Evolutionary conservation across 2,888 invertebrate genomes (phyloP), one percentile per base, ranked within the genome.

Genomic region (Synanthedon vespiformis): DNA sequence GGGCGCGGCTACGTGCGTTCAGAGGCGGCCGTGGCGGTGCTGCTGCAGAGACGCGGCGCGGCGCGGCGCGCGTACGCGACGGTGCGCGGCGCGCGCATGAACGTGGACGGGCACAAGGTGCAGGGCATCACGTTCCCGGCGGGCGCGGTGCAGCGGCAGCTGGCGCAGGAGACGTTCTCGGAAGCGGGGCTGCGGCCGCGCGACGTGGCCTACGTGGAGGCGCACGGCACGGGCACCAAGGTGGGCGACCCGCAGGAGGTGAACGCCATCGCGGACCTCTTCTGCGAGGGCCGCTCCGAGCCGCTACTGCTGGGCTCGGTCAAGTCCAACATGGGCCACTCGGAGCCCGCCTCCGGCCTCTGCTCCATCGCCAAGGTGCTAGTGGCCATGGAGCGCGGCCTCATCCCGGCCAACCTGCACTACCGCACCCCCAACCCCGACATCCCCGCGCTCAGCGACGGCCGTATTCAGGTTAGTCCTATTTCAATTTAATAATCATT

Each of bases 311-410:
- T 99, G 67, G 99, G 99, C 14, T 98, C 98, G 0, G 95, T 98
- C 0, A 99, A 99, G 79, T 97, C 97, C 18, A 99, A 99, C 84
- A 98, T 99, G 97, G 99, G 99, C 1, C 99, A 99, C 77, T 93
- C 98, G 3, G 99, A 99, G 82, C 96, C 98, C 1, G 94, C 94
- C 1, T 95, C 95, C 49, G 97, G 97, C 27, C 88, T 98, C 22
- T 95, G 96, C 70, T 94, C 97, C 1, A 88, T 98, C 58, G 95
- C 96, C 11, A 98, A 98, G 81, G 90, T 97, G 52, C 77, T 99
- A 18, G 91, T 99, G 55, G 95, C 98, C 13, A 97, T 99, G 95
- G 97, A 99, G 83, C 81, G 90, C 53, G 95, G 96, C 40, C 77
- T 92, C 40, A 94, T 99, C 61, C 99, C 99, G 2, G 92, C 89